These are phyloP conservation scores for Trilocha varians DNA, from an alignment of 2,888 invertebrate genomes.

Conservation along the genomic window DNA sequence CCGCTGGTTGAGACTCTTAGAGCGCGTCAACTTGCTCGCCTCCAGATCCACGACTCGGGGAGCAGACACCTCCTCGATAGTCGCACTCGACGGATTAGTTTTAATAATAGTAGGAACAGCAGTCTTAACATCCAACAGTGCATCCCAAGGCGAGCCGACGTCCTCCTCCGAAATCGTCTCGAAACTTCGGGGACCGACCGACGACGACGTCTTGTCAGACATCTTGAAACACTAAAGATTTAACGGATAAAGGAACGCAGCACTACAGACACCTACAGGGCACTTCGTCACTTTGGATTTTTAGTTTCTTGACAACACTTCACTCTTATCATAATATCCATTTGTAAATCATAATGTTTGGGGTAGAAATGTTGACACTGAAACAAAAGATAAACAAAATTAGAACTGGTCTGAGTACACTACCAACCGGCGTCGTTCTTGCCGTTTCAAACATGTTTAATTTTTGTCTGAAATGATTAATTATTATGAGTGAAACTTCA, in stretches of 20 bases:
- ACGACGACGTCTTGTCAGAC: conserved; percentile 67
- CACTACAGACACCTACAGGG: conserved; percentile 65
- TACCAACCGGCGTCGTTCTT: too few relatives aligned
- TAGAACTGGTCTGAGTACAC: conserved; percentile 2
- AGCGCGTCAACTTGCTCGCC: conserved; percentile 55
- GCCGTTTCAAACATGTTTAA: not conserved
- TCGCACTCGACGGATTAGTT: conserved; percentile 59
- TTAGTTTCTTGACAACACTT: conserved; percentile 74
- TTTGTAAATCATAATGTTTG: conserved; percentile 74
- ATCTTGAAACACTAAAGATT: conserved; percentile 39
- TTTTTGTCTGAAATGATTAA: not conserved
- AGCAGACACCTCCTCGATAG: conserved; percentile 49
- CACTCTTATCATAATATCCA: conserved; percentile 74
- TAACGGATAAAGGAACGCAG: conserved; percentile 53
- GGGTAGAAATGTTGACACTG: conserved; percentile 73
- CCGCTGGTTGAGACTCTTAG: conserved; percentile 64
- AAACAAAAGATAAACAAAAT: conserved; percentile 44
- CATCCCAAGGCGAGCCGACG: conserved; percentile 63
- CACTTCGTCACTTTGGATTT: conserved; percentile 73
- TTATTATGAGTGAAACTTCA: not conserved
- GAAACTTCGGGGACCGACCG: conserved; percentile 65
- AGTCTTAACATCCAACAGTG: conserved; percentile 56
- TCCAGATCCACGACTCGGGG: conserved; percentile 48
- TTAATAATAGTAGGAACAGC: conserved; percentile 63
- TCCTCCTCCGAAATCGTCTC: conserved; percentile 69